A percentile compares a stretch with the other conserved stretches of the same genome.
Conservation (phyloP, 2,888 invertebrate genomes). For the Melolontha melolontha region DNA sequence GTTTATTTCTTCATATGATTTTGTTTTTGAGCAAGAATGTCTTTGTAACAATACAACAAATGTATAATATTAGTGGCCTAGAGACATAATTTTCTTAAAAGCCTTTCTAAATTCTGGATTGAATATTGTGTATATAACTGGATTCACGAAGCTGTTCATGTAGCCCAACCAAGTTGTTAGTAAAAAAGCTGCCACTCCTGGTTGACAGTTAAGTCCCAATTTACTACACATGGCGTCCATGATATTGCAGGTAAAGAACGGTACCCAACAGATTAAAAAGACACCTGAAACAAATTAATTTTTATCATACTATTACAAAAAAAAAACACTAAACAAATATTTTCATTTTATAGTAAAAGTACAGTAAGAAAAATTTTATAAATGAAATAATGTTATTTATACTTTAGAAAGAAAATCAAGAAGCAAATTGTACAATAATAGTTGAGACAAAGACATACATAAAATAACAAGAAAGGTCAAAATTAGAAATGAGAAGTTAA, state of each 20-base stretch:
- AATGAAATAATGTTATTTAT: too few species aligned
- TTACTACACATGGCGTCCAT: conserved; percentile 97
- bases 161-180: conserved; percentile 98
- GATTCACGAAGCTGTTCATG: conserved; percentile 95
- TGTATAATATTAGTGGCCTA: conserved; percentile 41
- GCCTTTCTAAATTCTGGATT: conserved; percentile 99
- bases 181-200: conserved; percentile 90
- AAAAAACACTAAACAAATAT: too few species aligned
- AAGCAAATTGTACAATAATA: too few species aligned
- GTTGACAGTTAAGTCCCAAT: conserved; percentile 80
- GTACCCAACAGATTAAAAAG: conserved; percentile 98
- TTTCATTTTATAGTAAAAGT: too few species aligned
- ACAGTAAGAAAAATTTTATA: too few species aligned
- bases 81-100: conserved; percentile 90
- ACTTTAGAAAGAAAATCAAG: too few species aligned
- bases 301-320: too few species aligned
- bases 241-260: conserved; percentile 98
- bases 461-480: too few species aligned
- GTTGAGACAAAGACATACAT: too few species aligned
- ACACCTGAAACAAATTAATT: conserved; percentile 76
- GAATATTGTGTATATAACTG: conserved; percentile 94
- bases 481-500: too few species aligned
- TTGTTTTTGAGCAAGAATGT: conserved; percentile 40
- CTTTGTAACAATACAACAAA: conserved; percentile 30
- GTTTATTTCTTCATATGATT: neutral